Conservation (phyloP, 1,140 invertebrate genomes). For the Papilio polyxenes region DNA sequence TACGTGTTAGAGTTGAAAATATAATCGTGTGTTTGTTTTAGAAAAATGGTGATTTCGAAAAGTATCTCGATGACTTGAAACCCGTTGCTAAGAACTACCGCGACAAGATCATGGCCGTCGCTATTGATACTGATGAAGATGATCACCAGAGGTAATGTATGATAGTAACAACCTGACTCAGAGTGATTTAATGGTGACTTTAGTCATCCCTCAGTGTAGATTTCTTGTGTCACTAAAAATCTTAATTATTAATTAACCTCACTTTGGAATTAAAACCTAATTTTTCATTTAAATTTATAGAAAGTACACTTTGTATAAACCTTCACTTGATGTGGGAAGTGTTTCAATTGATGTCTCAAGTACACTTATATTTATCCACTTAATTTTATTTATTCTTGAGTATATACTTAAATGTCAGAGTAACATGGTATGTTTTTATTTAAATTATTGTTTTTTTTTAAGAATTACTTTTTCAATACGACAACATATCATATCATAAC, state of each 20-base stretch:
- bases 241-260: no score
- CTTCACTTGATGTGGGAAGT: constrained; percentile 2
- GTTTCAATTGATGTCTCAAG: not conserved
- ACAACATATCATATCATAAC: no score
- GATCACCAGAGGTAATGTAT: constrained; percentile 90
- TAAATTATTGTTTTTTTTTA: not conserved
- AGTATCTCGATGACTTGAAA: constrained; percentile 87
- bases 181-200: not conserved
- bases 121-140: constrained; percentile 96
- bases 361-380: constrained; percentile 9
- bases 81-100: constrained; percentile 93
- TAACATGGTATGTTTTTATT: not conserved
- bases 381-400: constrained; percentile 8
- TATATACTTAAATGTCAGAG: not conserved
- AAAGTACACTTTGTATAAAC: not conserved
- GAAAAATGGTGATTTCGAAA: constrained; percentile 90
- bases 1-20: constrained; percentile 8
- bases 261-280: no score
- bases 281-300: not conserved
- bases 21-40: constrained; percentile 45
- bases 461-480: no score
- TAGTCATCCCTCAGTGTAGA: not conserved
- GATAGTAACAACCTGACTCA: not conserved
- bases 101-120: constrained; percentile 96
- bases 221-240: not conserved